phyloP scores from a whole-genome alignment of 1,140 invertebrate species.

The Eciton burchellii region DNA sequence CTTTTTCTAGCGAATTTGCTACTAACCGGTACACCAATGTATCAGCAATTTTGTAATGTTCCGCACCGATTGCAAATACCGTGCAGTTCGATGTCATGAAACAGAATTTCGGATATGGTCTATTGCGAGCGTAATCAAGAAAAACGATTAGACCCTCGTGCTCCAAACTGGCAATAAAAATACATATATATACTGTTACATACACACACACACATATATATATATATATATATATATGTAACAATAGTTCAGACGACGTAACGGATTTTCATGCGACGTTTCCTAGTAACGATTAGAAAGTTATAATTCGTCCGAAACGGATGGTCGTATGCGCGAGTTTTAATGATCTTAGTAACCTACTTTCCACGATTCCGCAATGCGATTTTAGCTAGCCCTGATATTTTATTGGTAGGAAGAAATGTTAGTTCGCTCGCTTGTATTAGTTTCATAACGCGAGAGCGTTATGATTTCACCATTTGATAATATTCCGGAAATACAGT shows the following conservation, averaged over 20 bases:
- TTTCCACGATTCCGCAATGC: neutral
- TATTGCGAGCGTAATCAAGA: constrained; percentile 34
- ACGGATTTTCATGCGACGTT: neutral
- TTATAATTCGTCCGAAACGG: neutral
- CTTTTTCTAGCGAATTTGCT: neutral
- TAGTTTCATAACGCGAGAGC: neutral
- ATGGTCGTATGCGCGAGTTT: neutral
- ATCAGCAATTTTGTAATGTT: constrained; percentile 56
- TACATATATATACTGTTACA: too few species aligned
- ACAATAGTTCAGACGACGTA: neutral
- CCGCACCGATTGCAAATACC: constrained; percentile 19
- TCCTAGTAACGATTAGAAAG: neutral
- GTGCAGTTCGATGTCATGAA: constrained; percentile 4
- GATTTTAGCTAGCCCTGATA: neutral
- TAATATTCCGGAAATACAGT: neutral
- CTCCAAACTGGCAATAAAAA: constrained; percentile 34
- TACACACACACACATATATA: neutral
- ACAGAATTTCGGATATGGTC: neutral
- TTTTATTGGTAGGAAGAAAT: neutral
- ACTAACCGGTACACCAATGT: constrained; percentile 45
- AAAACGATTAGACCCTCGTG: constrained; percentile 34
- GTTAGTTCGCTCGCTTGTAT: too few species aligned
- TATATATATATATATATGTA: neutral
- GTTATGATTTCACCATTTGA: constrained; percentile 43
- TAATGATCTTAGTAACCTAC: neutral